Conservation (phyloP, 2,797 vertebrate genomes). For the Avahi laniger region DNA sequence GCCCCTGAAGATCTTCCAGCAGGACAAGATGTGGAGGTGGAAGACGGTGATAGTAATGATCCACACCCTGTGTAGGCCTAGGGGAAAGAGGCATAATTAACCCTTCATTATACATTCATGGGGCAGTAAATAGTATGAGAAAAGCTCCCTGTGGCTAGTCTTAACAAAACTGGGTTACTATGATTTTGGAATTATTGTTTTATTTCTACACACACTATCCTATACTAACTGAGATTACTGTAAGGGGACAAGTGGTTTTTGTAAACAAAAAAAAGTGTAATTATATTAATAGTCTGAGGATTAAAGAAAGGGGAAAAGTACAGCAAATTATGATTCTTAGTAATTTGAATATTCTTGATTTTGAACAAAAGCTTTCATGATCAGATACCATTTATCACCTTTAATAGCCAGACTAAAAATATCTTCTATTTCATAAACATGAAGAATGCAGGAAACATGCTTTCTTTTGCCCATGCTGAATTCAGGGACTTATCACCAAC, state of each 20-base stretch:
- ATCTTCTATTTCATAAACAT: conserved; percentile 11
- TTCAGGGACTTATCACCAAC: background rate
- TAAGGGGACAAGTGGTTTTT: background rate
- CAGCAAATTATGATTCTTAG: background rate
- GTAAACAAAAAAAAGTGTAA: background rate
- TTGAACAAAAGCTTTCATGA: background rate
- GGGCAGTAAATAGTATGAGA: background rate
- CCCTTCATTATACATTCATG: background rate
- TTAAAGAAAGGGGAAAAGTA: background rate
- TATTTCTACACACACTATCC: background rate
- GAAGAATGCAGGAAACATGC: background rate
- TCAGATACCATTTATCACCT: background rate
- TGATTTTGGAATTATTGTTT: background rate
- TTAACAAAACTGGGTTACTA: background rate
- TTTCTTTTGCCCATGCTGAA: background rate
- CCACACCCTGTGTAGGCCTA: background rate
- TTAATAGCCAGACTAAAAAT: background rate
- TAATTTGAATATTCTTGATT: conserved; percentile 11
- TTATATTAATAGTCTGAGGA: background rate
- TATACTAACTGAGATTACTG: background rate
- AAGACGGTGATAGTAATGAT: background rate
- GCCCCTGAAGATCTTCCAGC: background rate
- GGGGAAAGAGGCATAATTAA: background rate
- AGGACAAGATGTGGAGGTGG: background rate
- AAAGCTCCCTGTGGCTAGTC: background rate